Base-by-base conservation (phyloP, 2,888 invertebrate species). In the Leucania comma region DNA sequence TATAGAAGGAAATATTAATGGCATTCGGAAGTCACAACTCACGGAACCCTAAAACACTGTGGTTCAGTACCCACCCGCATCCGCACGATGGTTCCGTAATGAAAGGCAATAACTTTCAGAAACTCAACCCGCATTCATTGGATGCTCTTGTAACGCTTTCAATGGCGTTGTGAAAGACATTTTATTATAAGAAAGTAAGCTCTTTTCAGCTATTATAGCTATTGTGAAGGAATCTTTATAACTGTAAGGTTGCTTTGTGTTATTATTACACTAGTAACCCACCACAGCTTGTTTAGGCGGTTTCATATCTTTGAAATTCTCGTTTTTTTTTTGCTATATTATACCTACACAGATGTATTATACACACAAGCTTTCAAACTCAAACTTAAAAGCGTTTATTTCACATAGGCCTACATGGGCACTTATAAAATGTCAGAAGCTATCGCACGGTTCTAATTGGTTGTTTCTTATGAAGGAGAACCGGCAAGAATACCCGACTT, bases 11-110 rank as follows among this genome's bases (percentile, higher is more conserved):
- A 58, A 42, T n/a, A 65, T 59, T 53, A 42, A 59, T 4, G 38
- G 46, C 46, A 14, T 29, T 48, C 24, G n/a, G 26, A 64, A 64
- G 20, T 10, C 35, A 57, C 14, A 22, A 35, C 14, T 62, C 17
- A 56, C 46, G 29, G 76, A 62, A 64, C 76, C 26, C 76, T 72
- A 62, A 51, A 66, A 66, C 17, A 6, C 48, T 35, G n/a, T 35
- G 17, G 32, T 56, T 53, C 58, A 54, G 61, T 58, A 35, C 24
- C 46, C 66, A 62, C 53, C 63, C 17, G 53, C 50, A 64, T 54
- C 75, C 62, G 42, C 14, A 24, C 61, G 9, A 65, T 56, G 75
- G 64, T 75, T 80, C 61, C 63, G 75, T 60, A 71, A 57, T 51
- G 53, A 71, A 59, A 24, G 50, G 50, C 50, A 46, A 68, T 73